Evolutionary conservation across 2,113 vertebrate genomes (phyloP).

Genomic region (Stigmatopora argus): DNA sequence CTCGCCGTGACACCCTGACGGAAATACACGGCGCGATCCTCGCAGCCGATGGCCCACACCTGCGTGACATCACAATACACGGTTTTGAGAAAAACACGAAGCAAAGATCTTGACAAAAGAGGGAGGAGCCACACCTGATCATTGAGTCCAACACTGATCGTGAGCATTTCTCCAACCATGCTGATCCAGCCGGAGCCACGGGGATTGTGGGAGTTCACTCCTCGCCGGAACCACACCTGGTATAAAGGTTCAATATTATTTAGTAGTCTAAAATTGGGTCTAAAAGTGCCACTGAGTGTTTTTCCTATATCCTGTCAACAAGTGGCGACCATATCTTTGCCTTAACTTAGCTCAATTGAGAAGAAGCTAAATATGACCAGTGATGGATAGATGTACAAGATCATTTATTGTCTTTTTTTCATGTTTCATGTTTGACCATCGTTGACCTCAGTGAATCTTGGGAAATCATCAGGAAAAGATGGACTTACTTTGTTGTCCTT

Average conservation of each 20-base stretch:
- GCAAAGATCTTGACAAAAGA: neutral
- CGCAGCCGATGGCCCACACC: slow-evolving; percentile 85
- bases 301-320: no score
- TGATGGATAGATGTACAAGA: no score
- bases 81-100: neutral
- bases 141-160: slow-evolving; percentile 87
- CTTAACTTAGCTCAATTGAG: no score
- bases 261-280: no score
- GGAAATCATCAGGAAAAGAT: no score
- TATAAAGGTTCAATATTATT: slow-evolving; percentile 2
- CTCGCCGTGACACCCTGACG: slow-evolving; percentile 88
- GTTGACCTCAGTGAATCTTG: no score
- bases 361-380: no score
- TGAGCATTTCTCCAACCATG: slow-evolving; percentile 95
- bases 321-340: no score
- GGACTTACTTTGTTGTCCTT: slow-evolving; percentile 90
- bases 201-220: slow-evolving; percentile 91
- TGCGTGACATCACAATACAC: slow-evolving; percentile 36
- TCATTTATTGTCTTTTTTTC: no score
- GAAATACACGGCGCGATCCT: slow-evolving; percentile 83
- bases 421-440: no score
- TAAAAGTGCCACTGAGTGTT: no score
- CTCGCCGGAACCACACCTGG: slow-evolving; percentile 96
- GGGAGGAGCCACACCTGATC: slow-evolving; percentile 78
- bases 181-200: slow-evolving; percentile 93